Evolutionary conservation across 2,888 invertebrate genomes (phyloP).

Genomic region (Chymomyza fuscimana): DNA sequence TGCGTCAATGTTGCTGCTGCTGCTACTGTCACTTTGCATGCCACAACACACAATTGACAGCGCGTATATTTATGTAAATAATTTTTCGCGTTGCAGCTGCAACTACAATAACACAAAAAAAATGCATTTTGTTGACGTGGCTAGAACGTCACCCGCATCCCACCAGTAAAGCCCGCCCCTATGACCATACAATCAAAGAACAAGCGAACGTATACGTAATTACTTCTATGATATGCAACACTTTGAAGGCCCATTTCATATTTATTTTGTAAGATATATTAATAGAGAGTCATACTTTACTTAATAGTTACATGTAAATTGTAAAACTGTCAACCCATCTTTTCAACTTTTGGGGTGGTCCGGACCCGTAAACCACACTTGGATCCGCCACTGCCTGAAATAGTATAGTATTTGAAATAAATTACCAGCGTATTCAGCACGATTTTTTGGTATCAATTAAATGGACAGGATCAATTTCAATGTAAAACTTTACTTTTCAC

Average conservation of each 20-base stretch:
- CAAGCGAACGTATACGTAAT: neutral
- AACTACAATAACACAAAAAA: conserved; percentile 34
- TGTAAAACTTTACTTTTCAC: too few relatives aligned
- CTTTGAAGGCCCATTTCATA: neutral
- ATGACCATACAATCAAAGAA: too few relatives aligned
- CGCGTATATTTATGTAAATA: conserved; percentile 70
- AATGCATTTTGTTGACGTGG: conserved; percentile 69
- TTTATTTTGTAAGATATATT: neutral
- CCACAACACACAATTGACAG: conserved; percentile 72
- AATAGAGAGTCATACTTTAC: too few relatives aligned
- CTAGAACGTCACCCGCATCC: conserved; percentile 33
- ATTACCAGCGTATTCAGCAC: too few relatives aligned
- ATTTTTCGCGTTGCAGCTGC: conserved; percentile 67
- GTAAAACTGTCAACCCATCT: too few relatives aligned
- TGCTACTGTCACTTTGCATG: conserved; percentile 73
- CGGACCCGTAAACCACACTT: too few relatives aligned
- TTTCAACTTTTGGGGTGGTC: too few relatives aligned
- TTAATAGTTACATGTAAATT: too few relatives aligned
- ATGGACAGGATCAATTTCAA: too few relatives aligned
- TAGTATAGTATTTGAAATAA: too few relatives aligned
- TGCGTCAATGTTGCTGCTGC: conserved; percentile 16
- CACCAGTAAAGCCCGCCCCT: neutral
- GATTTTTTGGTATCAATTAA: too few relatives aligned
- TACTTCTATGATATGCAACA: neutral
- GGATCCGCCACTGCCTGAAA: too few relatives aligned